Evolutionary conservation across 2,888 invertebrate species (phyloP).

Genomic region (Apodemia mormo): DNA sequence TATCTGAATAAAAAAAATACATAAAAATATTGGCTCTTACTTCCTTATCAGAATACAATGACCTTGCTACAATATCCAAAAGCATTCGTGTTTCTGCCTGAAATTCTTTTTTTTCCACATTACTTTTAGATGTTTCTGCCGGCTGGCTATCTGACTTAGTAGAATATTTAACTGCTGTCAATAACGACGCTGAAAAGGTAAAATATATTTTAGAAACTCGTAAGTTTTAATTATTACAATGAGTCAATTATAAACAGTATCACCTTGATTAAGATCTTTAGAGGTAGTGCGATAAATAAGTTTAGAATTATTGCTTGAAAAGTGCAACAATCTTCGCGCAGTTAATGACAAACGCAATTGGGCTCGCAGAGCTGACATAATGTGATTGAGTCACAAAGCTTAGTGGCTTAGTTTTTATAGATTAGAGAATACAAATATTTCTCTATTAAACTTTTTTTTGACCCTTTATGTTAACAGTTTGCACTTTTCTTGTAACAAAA

Average conservation of each 20-base stretch:
- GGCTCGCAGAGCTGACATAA: conserved; percentile 62
- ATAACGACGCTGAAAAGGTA: conserved; percentile 29
- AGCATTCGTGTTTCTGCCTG: conserved; percentile 98
- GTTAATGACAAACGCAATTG: conserved; percentile 49
- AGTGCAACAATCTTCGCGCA: conserved; percentile 56
- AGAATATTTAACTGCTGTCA: conserved; percentile 40
- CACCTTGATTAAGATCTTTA: background rate
- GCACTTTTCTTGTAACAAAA: too few species aligned
- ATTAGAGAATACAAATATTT: background rate
- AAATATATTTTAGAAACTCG: conserved; percentile 2
- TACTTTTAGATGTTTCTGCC: conserved; percentile 75
- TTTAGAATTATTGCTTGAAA: conserved; percentile 49
- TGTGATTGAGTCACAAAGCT: background rate
- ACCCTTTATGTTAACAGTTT: too few species aligned
- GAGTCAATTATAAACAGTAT: background rate
- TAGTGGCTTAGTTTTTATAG: too few species aligned
- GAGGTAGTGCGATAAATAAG: conserved; percentile 41
- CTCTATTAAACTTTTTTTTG: too few species aligned
- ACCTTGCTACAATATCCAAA: conserved; percentile 97
- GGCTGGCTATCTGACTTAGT: conserved; percentile 53
- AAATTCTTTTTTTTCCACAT: conserved; percentile 92
- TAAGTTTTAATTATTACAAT: background rate
- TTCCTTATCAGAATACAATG: conserved; percentile 98
- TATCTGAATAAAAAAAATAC: too few species aligned
- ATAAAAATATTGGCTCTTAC: conserved; percentile 61